Percentiles rank a stretch among this genome's conserved stretches.
Evolutionary conservation across 2,797 vertebrate genomes (phyloP).

Genomic region (Valencia hispanica): DNA sequence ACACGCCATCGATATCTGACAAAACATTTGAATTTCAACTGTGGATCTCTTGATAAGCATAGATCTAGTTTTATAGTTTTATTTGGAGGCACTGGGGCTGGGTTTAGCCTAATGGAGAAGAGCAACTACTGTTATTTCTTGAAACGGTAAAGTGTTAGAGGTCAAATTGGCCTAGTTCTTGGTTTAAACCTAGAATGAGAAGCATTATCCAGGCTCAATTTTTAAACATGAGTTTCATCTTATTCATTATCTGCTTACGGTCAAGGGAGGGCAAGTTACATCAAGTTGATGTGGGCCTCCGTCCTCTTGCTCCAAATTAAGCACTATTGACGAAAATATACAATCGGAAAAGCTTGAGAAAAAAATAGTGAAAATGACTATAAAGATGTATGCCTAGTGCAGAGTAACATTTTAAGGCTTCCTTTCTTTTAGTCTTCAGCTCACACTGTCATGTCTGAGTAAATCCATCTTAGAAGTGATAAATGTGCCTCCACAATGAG

Average conservation of each 20-base stretch:
- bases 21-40: constrained; percentile 44
- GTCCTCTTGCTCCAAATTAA: constrained; percentile 41
- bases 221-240: constrained; percentile 28
- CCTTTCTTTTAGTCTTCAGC: constrained; percentile 22
- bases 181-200: constrained; percentile 36
- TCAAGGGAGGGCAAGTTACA: constrained; percentile 30
- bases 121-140: constrained; percentile 17
- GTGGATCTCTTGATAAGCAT: constrained; percentile 24
- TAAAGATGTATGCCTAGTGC: constrained; percentile 22
- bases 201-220: constrained; percentile 29
- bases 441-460: constrained; percentile 40
- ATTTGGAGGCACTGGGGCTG: not conserved
- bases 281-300: constrained; percentile 50
- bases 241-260: constrained; percentile 15
- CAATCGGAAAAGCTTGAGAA: constrained; percentile 42
- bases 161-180: constrained; percentile 13
- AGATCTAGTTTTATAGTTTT: constrained; percentile 15
- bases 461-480: constrained; percentile 45
- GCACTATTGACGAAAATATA: constrained; percentile 50
- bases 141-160: constrained; percentile 21
- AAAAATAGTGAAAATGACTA: constrained; percentile 29
- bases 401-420: constrained; percentile 37
- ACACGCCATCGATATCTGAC: constrained; percentile 31
- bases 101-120: constrained; percentile 7
- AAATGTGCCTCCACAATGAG: constrained; percentile 35